These are phyloP conservation scores for Oxygymnocypris stewartii DNA, from an alignment of 2,113 vertebrate species.

Conservation along the genomic window DNA sequence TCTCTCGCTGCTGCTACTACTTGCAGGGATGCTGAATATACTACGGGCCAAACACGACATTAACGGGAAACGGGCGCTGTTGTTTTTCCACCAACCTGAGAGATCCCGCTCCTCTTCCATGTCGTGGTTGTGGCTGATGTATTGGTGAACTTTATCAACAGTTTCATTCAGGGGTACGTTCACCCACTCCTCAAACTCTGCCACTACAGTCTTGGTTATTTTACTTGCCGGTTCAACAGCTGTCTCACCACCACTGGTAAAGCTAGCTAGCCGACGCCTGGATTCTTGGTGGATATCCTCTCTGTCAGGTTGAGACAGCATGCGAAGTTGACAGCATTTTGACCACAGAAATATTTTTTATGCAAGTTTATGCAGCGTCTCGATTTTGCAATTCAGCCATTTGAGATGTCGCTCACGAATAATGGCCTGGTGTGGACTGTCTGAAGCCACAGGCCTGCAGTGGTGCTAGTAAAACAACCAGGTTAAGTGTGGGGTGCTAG, in stretches of 20 bases:
- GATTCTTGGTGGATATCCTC: conserved; percentile 17
- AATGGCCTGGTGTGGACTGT: background rate
- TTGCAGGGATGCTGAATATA: background rate
- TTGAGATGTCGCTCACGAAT: conserved; percentile 7
- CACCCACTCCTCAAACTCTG: too few species aligned
- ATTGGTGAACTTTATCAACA: too few species aligned
- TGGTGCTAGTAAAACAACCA: conserved; percentile 1
- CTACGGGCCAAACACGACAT: background rate
- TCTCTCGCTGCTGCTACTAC: conserved; percentile 12
- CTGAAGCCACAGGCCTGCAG: background rate
- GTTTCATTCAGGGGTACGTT: too few species aligned
- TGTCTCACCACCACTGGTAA: background rate
- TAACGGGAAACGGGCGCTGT: background rate
- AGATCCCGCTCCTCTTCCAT: background rate
- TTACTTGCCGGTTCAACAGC: background rate
- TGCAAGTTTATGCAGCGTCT: background rate
- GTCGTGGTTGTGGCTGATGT: background rate
- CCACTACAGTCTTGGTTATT: too few species aligned
- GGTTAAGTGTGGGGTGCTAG: conserved; percentile 8
- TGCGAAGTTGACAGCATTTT: background rate
- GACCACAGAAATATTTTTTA: background rate
- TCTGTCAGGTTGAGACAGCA: background rate
- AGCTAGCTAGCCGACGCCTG: background rate
- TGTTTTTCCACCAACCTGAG: conserved; percentile 11
- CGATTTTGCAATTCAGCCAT: background rate